These are phyloP conservation scores for Papilio polytes DNA, from an alignment of 1,140 invertebrate species.

Conservation along the genomic window DNA sequence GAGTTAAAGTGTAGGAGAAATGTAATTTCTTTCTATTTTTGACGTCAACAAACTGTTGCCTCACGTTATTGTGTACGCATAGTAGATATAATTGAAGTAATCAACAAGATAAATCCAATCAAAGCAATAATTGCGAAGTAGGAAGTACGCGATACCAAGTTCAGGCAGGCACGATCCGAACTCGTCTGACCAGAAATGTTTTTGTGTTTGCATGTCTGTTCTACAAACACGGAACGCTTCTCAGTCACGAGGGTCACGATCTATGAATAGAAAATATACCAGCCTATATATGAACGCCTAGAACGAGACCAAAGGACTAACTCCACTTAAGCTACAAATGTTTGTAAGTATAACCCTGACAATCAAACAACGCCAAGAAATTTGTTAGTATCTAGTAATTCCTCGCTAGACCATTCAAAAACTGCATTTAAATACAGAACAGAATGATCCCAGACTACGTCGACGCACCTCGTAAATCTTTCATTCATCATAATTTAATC, in stretches of 20 bases:
- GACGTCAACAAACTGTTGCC: neutral
- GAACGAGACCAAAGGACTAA: neutral
- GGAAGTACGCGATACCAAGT: constrained; percentile 35
- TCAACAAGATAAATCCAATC: constrained; percentile 33
- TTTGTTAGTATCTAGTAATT: no score
- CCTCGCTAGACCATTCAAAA: neutral
- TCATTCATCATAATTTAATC: constrained; percentile 76
- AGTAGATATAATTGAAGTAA: neutral
- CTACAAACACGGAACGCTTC: constrained; percentile 34
- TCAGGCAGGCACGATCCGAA: constrained; percentile 22
- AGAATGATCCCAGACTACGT: constrained; percentile 56
- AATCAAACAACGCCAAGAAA: no score
- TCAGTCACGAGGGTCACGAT: constrained; percentile 36
- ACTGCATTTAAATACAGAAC: constrained; percentile 44
- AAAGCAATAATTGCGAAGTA: constrained; percentile 26
- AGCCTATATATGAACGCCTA: neutral
- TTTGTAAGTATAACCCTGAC: no score
- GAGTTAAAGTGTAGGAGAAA: no score
- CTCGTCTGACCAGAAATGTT: constrained; percentile 29
- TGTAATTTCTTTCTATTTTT: neutral
- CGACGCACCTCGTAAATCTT: constrained; percentile 57
- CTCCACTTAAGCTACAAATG: no score
- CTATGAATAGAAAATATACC: neutral
- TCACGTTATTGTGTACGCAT: neutral
- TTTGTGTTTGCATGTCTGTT: constrained; percentile 29